Conservation (phyloP, 2,113 vertebrate species). For the Panthera leo region DNA sequence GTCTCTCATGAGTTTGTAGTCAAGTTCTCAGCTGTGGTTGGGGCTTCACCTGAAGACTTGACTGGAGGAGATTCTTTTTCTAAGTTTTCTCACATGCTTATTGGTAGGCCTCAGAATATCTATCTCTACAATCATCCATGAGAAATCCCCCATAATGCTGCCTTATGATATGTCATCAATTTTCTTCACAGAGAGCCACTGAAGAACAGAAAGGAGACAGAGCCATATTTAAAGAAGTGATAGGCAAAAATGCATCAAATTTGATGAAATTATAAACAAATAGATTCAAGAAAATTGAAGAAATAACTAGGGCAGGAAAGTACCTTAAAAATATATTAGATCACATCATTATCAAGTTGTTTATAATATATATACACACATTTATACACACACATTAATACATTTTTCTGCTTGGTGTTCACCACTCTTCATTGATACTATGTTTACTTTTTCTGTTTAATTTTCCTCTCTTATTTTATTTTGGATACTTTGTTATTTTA, state of each 20-base stretch:
- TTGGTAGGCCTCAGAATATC: background rate
- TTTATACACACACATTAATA: background rate
- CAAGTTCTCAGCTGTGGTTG: background rate
- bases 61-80: background rate
- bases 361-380: background rate
- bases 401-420: background rate
- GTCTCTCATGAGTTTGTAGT: background rate
- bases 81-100: background rate
- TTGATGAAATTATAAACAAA: background rate
- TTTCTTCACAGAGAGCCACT: background rate
- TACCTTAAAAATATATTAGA: background rate
- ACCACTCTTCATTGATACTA: background rate
- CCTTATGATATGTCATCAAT: too few species aligned
- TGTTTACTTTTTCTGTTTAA: background rate
- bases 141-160: background rate
- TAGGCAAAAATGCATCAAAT: background rate
- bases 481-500: background rate
- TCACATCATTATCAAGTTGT: background rate
- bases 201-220: background rate
- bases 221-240: background rate
- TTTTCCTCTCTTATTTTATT: background rate
- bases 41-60: background rate
- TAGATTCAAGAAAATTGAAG: background rate
- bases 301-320: background rate
- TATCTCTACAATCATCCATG: background rate